Conservation (phyloP, 2,113 vertebrate genomes). For the Piliocolobus tephrosceles region DNA sequence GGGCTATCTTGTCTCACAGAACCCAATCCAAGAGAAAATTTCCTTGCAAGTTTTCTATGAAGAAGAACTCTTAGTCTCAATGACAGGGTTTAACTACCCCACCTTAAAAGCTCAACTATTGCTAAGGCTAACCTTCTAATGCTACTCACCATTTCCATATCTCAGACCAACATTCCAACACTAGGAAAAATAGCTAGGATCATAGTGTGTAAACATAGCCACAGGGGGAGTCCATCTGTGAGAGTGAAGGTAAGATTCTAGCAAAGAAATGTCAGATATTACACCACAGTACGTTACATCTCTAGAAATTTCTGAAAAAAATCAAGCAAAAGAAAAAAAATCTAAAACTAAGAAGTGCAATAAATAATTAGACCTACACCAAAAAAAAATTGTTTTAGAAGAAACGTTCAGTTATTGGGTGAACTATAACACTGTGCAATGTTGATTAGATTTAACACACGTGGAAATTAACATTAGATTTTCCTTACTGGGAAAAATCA, state of each 20-base stretch:
- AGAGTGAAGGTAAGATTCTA: not conserved
- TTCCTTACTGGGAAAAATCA: constrained; percentile 6
- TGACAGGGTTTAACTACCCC: not conserved
- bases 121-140: not conserved
- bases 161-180: not conserved
- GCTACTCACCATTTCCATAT: not conserved
- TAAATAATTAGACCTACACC: not conserved
- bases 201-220: not conserved
- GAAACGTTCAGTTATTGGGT: not conserved
- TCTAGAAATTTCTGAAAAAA: not conserved
- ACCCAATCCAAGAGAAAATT: not conserved
- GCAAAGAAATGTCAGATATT: not conserved
- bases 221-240: not conserved
- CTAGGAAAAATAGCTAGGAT: not conserved
- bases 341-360: not conserved
- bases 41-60: not conserved
- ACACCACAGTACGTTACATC: not conserved
- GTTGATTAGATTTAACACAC: not conserved
- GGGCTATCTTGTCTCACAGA: not conserved
- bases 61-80: not conserved
- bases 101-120: not conserved
- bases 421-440: not conserved
- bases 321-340: not conserved
- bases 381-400: not conserved
- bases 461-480: not conserved